A percentile compares a stretch with the other conserved stretches of the same genome.
These are phyloP conservation scores for Clusia tigrina DNA, from an alignment of 2,888 invertebrate genomes.

Conservation along the genomic window DNA sequence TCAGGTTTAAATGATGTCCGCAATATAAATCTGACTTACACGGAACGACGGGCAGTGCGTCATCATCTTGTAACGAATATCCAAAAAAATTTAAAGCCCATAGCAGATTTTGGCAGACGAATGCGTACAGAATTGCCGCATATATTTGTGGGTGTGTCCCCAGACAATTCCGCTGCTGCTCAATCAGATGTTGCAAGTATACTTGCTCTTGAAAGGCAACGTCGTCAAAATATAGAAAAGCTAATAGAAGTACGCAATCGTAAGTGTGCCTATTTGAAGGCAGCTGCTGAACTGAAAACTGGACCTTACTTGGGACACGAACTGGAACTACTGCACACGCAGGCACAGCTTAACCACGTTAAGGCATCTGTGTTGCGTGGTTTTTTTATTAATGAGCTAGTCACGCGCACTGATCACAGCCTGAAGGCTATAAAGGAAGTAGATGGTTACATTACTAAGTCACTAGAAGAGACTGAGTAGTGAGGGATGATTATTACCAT, in stretches of 20 bases:
- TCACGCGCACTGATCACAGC: constrained; percentile 50
- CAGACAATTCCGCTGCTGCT: no score
- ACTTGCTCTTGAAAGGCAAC: constrained; percentile 48
- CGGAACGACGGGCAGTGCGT: constrained; percentile 54
- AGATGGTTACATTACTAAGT: constrained; percentile 48
- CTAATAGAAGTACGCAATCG: constrained; percentile 43
- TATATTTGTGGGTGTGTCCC: constrained; percentile 30
- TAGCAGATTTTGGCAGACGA: constrained; percentile 44
- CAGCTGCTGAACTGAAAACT: constrained; percentile 53
- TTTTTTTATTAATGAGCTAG: constrained; percentile 48
- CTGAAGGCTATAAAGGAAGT: constrained; percentile 56
- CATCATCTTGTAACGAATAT: constrained; percentile 44
- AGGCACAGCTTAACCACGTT: constrained; percentile 49
- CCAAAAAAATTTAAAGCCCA: constrained; percentile 37
- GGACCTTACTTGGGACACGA: constrained; percentile 53
- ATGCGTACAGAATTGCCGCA: constrained; percentile 51
- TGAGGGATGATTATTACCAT: no score
- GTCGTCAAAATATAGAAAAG: constrained; percentile 43
- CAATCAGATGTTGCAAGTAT: constrained; percentile 39
- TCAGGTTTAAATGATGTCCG: constrained; percentile 22
- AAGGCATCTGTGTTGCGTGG: constrained; percentile 52
- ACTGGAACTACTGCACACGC: constrained; percentile 48
- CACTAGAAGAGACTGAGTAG: constrained; percentile 37
- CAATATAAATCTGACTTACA: constrained; percentile 45
- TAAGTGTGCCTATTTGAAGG: constrained; percentile 53